Conservation (phyloP, 2,113 vertebrate genomes). For the Plecotus auritus region DNA sequence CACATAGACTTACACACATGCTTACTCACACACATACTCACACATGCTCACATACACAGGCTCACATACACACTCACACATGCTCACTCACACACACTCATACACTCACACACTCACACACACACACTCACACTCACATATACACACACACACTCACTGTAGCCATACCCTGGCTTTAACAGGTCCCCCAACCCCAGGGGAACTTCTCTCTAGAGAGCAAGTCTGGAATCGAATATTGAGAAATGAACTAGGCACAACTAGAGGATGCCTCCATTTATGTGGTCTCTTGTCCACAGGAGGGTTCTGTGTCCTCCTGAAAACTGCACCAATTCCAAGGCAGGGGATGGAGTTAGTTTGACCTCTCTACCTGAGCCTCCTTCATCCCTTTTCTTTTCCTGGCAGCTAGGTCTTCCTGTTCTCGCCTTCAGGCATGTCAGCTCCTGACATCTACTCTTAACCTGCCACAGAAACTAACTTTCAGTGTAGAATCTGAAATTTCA, state of each 20-base stretch:
- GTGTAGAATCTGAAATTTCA: not conserved
- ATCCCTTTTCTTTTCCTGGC: not conserved
- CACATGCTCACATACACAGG: too few relatives aligned
- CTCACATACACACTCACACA: too few relatives aligned
- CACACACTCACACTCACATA: not conserved
- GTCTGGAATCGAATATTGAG: not conserved
- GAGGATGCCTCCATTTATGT: not conserved
- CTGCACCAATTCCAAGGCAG: not conserved
- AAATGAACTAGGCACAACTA: not conserved
- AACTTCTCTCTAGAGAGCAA: not conserved
- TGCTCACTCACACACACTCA: too few relatives aligned
- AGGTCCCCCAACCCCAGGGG: not conserved
- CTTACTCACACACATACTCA: too few relatives aligned
- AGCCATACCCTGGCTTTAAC: not conserved
- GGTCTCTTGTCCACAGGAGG: not conserved
- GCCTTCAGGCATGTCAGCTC: not conserved
- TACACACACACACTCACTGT: not conserved
- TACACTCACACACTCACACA: too few relatives aligned
- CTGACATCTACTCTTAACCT: not conserved
- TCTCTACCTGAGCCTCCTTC: not conserved
- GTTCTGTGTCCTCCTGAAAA: not conserved
- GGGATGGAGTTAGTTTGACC: not conserved
- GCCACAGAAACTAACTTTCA: not conserved
- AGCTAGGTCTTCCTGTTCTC: not conserved
- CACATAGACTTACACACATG: too few relatives aligned